Percentiles rank a stretch among this genome's conserved stretches.
Evolutionary conservation across 2,797 vertebrate genomes (phyloP).

Genomic region (Ciconia nigra): DNA sequence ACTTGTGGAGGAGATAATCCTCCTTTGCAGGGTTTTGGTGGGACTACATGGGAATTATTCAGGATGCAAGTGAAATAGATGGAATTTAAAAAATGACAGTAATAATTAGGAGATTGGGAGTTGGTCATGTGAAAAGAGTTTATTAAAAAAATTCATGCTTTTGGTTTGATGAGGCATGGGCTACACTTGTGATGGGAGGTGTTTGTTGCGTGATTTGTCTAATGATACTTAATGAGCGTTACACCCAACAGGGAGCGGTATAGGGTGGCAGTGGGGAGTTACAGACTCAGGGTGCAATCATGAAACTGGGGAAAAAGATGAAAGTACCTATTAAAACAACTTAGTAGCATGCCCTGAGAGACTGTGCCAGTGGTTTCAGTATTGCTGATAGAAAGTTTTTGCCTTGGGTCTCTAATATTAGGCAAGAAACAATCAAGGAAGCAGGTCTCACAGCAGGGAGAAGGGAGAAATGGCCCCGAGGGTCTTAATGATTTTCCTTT

Average conservation of each 20-base stretch:
- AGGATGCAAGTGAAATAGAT: background rate
- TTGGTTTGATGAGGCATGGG: constrained; percentile 19
- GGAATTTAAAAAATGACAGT: background rate
- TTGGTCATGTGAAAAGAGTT: constrained; percentile 5
- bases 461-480: background rate
- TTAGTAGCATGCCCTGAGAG: background rate
- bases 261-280: background rate
- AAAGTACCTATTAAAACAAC: background rate
- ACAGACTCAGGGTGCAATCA: rapidly evolving
- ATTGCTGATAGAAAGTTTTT: background rate
- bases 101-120: background rate
- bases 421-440: background rate
- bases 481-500: background rate
- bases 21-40: background rate
- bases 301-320: background rate
- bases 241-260: background rate
- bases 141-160: background rate
- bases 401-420: background rate
- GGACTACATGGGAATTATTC: background rate
- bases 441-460: background rate
- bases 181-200: background rate
- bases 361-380: background rate
- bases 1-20: background rate
- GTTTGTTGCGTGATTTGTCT: background rate
- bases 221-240: background rate